Conservation (phyloP, 2,888 invertebrate species). For the Tenthredo distinguenda region DNA sequence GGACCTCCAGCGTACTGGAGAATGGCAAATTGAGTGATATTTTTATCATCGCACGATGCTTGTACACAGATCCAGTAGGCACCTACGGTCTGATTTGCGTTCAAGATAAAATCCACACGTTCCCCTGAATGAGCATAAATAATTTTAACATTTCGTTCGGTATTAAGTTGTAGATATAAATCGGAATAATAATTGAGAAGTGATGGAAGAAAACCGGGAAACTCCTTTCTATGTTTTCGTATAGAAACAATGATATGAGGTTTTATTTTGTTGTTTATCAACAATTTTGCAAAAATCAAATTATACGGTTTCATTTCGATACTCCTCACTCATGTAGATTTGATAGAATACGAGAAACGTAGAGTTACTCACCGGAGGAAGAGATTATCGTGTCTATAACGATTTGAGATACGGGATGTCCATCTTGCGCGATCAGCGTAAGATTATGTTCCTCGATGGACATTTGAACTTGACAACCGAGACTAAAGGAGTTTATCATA, state of each 20-base stretch:
- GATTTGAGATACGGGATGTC: constrained; percentile 57
- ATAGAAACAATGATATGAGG: too few relatives aligned
- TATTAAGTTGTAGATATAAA: not conserved
- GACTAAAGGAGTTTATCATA: constrained; percentile 61
- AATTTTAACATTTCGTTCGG: not conserved
- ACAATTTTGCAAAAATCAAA: too few relatives aligned
- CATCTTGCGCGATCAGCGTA: constrained; percentile 63
- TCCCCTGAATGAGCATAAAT: constrained; percentile 79
- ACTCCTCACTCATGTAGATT: too few relatives aligned
- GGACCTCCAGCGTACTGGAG: constrained; percentile 75
- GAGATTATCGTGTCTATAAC: constrained; percentile 48
- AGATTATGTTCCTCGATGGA: constrained; percentile 57
- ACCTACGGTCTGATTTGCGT: constrained; percentile 78
- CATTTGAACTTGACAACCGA: constrained; percentile 59
- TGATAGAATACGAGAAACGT: not conserved
- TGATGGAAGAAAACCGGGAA: too few relatives aligned
- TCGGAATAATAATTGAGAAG: too few relatives aligned
- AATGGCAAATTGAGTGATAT: constrained; percentile 78
- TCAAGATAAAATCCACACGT: constrained; percentile 82
- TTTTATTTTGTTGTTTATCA: too few relatives aligned
- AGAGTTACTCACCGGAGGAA: constrained; percentile 50
- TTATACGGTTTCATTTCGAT: too few relatives aligned
- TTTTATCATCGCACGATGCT: constrained; percentile 77
- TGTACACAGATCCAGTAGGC: constrained; percentile 81
- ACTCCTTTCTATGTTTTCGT: too few relatives aligned